Percentiles rank a stretch among this genome's conserved stretches.
phyloP scores from a whole-genome alignment of 2,888 invertebrate species.

The Luperina nickerlii region DNA sequence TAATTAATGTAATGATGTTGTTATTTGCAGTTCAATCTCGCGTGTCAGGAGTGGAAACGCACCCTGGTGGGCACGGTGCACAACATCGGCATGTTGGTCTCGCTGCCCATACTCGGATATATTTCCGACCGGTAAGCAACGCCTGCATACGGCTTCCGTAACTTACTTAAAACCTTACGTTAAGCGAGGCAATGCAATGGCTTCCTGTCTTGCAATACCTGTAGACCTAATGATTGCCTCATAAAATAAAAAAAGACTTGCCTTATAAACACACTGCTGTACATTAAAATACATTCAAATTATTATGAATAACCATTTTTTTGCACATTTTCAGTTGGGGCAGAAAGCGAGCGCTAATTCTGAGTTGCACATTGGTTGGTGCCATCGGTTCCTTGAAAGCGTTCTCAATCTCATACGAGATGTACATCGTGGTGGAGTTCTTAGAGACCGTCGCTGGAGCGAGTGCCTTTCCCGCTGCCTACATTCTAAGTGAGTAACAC shows the following conservation, averaged over 20 bases:
- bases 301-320: background rate
- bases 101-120: slow-evolving; percentile 93
- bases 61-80: slow-evolving; percentile 94
- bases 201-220: background rate
- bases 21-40: slow-evolving; percentile 83
- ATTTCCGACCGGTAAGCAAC: slow-evolving; percentile 91
- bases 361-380: slow-evolving; percentile 84
- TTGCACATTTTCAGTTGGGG: slow-evolving; percentile 80
- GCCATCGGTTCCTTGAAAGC: slow-evolving; percentile 89
- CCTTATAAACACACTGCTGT: background rate
- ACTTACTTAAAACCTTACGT: background rate
- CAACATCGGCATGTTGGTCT: slow-evolving; percentile 93
- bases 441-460: slow-evolving; percentile 90
- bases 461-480: slow-evolving; percentile 90
- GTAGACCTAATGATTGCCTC: background rate
- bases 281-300: background rate
- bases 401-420: slow-evolving; percentile 90
- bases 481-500: slow-evolving; percentile 84
- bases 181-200: background rate
- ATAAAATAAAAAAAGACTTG: background rate
- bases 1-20: background rate
- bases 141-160: background rate
- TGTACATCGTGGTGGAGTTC: slow-evolving; percentile 90
- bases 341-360: slow-evolving; percentile 82
- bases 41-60: slow-evolving; percentile 93